A percentile compares a stretch with the other conserved stretches of the same genome.
These are phyloP conservation scores for Turritopsis dohrnii DNA, from an alignment of 30 jellyfish, hydroid and myxozoan genomes.

Conservation along the genomic window DNA sequence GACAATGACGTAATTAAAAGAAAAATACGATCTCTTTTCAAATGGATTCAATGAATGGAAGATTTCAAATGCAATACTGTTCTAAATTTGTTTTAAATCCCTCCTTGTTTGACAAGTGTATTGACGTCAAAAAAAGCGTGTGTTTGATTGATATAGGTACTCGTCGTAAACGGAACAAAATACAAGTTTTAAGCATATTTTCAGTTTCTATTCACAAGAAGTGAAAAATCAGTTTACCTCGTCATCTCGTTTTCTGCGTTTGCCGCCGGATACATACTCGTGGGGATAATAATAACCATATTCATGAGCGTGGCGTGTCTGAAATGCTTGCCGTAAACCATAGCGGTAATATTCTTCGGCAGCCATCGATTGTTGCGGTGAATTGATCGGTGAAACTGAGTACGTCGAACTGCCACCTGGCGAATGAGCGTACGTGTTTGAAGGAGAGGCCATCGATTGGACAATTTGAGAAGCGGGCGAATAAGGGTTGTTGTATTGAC, in stretches of 20 bases:
- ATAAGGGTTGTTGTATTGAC: constrained; percentile 18
- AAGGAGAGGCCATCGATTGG: constrained; percentile 1
- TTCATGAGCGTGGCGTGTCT: constrained; percentile 1
- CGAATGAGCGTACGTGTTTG: constrained; percentile 27
- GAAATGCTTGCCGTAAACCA: constrained; percentile 8
- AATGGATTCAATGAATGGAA: neutral
- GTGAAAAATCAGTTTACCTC: constrained; percentile 10
- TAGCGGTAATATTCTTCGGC: constrained; percentile 14
- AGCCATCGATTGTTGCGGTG: constrained; percentile 17
- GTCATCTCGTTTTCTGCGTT: constrained; percentile 24
- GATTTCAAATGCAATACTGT: neutral
- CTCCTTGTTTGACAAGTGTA: too few species aligned
- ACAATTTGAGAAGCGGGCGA: constrained; percentile 8
- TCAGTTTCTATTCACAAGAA: neutral
- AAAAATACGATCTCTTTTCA: too few species aligned
- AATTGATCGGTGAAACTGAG: constrained; percentile 31
- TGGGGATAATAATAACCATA: constrained; percentile 11
- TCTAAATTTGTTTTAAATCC: too few species aligned
- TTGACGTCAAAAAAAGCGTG: too few species aligned
- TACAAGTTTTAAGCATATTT: neutral
- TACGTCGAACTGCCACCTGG: constrained; percentile 32
- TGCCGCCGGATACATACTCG: constrained; percentile 10
- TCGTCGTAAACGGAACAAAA: neutral
- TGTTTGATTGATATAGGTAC: neutral
- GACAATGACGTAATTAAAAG: neutral